Percentiles rank a stretch among this genome's conserved stretches.
Conservation (phyloP, 2,888 invertebrate species). For the Aporophyla nigra region DNA sequence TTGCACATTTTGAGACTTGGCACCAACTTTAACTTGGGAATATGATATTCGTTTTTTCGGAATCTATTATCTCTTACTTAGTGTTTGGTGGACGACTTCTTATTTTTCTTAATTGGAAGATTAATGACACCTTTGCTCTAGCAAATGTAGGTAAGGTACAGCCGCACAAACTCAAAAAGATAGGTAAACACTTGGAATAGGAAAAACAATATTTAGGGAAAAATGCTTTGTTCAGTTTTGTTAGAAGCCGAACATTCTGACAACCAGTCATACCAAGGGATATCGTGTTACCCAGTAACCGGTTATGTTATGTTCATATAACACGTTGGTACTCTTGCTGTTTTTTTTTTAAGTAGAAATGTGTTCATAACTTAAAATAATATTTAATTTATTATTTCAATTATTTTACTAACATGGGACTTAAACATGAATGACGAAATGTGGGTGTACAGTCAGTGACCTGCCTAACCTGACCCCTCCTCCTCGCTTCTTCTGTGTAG, state of each 20-base stretch:
- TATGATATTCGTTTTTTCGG: slow-evolving; percentile 6
- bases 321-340: too few relatives aligned
- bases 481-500: too few relatives aligned
- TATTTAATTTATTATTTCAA: too few relatives aligned
- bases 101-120: slow-evolving; percentile 2
- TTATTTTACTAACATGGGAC: not conserved
- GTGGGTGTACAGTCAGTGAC: not conserved
- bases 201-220: not conserved
- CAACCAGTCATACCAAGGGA: not conserved
- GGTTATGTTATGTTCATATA: too few relatives aligned
- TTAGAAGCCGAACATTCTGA: not conserved
- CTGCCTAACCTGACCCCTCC: too few relatives aligned
- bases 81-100: not conserved
- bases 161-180: too few relatives aligned
- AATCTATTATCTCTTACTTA: not conserved
- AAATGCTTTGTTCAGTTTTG: not conserved
- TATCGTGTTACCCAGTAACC: too few relatives aligned
- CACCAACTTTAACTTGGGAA: slow-evolving; percentile 13
- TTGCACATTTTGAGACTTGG: slow-evolving; percentile 32
- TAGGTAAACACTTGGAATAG: not conserved
- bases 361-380: too few relatives aligned
- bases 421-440: not conserved
- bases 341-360: too few relatives aligned
- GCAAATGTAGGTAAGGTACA: slow-evolving; percentile 5
- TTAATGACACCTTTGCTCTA: not conserved